phyloP scores from a whole-genome alignment of 2,797 vertebrate species.

The Clarias pachynema region DNA sequence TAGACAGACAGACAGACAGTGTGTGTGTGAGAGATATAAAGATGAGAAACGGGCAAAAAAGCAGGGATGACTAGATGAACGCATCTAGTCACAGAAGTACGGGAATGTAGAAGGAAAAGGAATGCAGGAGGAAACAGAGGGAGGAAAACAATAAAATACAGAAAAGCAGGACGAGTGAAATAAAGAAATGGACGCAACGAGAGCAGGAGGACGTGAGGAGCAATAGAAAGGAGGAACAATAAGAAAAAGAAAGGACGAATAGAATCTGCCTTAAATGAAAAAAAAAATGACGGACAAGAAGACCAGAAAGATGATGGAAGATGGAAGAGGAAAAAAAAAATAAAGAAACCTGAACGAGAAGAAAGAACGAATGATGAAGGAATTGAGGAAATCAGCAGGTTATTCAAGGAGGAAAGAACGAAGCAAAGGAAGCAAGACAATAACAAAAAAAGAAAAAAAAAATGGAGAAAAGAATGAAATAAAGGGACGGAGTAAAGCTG shows the following conservation, averaged over 20 bases:
- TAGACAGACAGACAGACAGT: neutral
- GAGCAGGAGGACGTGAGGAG: constrained; percentile 1
- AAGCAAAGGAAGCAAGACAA: neutral
- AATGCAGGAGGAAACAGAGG: neutral
- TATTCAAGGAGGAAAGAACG: neutral
- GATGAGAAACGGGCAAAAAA: neutral
- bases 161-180: neutral
- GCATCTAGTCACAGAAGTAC: neutral
- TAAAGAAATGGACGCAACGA: neutral
- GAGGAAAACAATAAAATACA: neutral
- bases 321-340: neutral
- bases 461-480: neutral
- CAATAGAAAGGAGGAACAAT: neutral
- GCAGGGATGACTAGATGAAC: neutral
- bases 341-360: neutral
- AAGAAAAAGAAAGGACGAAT: neutral
- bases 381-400: neutral
- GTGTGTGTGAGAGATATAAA: neutral
- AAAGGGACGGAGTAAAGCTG: neutral
- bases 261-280: neutral
- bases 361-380: neutral
- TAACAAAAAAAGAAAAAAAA: neutral
- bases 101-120: neutral
- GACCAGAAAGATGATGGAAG: neutral
- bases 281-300: neutral